Percentiles rank a stretch among this genome's conserved stretches.
Evolutionary conservation across 2,113 vertebrate genomes (phyloP).

Genomic region (Lamprologus ornatipinnis): DNA sequence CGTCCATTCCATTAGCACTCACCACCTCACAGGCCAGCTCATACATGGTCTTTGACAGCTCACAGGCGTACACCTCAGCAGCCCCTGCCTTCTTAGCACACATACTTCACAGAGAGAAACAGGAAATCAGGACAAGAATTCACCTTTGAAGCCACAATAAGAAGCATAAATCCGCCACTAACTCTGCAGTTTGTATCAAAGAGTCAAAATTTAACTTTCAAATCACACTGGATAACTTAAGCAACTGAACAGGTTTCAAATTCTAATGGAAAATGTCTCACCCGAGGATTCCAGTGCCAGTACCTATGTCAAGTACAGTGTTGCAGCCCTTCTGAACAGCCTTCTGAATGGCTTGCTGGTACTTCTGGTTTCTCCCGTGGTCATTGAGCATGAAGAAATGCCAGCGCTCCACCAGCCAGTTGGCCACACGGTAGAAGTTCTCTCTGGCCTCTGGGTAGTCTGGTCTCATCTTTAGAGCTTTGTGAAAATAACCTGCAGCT

Average conservation of each 20-base stretch:
- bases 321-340: constrained; percentile 78
- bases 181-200: not conserved
- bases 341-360: constrained; percentile 85
- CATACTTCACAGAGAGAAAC: constrained; percentile 74
- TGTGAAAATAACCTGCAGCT: constrained; percentile 93
- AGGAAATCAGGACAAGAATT: not conserved
- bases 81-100: constrained; percentile 92
- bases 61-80: constrained; percentile 84
- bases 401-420: constrained; percentile 98
- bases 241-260: not conserved
- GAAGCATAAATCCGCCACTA: not conserved
- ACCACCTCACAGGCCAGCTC: constrained; percentile 88
- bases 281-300: constrained; percentile 95
- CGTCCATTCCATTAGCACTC: constrained; percentile 83
- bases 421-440: constrained; percentile 95
- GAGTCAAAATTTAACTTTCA: not conserved
- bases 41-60: constrained; percentile 96
- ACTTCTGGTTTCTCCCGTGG: constrained; percentile 81
- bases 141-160: not conserved
- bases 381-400: constrained; percentile 99
- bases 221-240: not conserved
- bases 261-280: constrained; percentile 53
- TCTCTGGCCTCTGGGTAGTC: constrained; percentile 88
- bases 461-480: constrained; percentile 90
- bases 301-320: constrained; percentile 91